Conservation (phyloP, 2,113 vertebrate genomes). For the Bos taurus region ARS-UCD2.0 NC_037333.1:53390501-53391000, state of each 20-base stretch:
- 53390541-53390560: background rate
- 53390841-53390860: background rate
- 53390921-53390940: background rate
- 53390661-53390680: background rate
- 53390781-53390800: background rate
- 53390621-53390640: background rate
- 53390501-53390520: background rate
- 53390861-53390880: background rate
- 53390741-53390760: background rate
- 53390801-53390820: background rate
- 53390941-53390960: background rate
- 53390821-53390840: background rate
- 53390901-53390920: background rate
- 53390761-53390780: background rate
- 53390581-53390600: background rate
- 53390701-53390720: background rate
- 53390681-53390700: conserved; percentile 8
- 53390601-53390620: background rate
- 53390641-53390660: background rate
- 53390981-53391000: background rate
- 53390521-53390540: background rate
- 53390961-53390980: background rate
- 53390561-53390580: background rate
- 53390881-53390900: background rate
- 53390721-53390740: background rate